phyloP scores from a whole-genome alignment of 23 tunicate genomes.

The Styela clava region DNA sequence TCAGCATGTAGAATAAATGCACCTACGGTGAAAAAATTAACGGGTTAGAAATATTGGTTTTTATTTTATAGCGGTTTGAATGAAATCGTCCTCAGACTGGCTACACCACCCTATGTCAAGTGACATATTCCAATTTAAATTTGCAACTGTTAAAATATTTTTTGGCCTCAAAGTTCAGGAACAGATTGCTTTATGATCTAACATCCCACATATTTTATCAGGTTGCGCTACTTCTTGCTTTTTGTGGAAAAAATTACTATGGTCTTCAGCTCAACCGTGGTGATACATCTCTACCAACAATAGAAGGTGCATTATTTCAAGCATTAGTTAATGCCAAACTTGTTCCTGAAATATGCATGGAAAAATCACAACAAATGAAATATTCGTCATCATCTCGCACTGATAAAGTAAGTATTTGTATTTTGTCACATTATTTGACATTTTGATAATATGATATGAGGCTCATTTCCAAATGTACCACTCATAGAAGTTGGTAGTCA shows the following conservation, averaged over 20 bases:
- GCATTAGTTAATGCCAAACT: conserved; percentile 79
- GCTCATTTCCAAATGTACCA: too few species aligned
- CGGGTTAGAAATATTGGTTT: too few species aligned
- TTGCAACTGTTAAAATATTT: too few species aligned
- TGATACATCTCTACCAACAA: conserved; percentile 57
- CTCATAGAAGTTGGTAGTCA: too few species aligned
- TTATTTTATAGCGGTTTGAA: too few species aligned
- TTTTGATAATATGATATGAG: neutral
- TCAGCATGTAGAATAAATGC: too few species aligned
- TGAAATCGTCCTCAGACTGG: too few species aligned
- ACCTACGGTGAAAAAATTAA: too few species aligned
- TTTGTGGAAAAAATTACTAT: conserved; percentile 81
- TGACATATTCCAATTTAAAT: too few species aligned
- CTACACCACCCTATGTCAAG: too few species aligned
- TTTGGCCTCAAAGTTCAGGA: too few species aligned
- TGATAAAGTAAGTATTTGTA: conserved; percentile 62
- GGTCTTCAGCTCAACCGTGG: conserved; percentile 91
- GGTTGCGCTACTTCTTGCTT: conserved; percentile 85
- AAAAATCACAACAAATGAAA: conserved; percentile 63
- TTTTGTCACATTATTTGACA: neutral
- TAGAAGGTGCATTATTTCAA: conserved; percentile 66
- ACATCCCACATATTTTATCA: neutral
- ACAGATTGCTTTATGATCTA: too few species aligned
- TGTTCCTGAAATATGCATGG: conserved; percentile 75
- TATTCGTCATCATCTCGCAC: conserved; percentile 83